Evolutionary conservation across 1,140 invertebrate species (phyloP).

Genomic region (Charaxes varanes): DNA sequence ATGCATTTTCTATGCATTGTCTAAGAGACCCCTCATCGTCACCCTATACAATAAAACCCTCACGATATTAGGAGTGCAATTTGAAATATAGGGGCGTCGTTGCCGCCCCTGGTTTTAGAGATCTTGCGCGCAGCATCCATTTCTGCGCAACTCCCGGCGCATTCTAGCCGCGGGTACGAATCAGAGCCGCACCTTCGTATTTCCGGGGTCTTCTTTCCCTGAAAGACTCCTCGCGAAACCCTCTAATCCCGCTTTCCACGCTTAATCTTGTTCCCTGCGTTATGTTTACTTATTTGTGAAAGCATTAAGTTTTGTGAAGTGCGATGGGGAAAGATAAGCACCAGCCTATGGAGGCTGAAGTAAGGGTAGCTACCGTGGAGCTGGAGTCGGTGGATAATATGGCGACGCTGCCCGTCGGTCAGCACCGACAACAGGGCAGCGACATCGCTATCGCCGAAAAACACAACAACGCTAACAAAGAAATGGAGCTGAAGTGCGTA

Average conservation of each 20-base stretch:
- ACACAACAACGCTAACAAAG: constrained; percentile 88
- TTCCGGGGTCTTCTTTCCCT: constrained; percentile 48
- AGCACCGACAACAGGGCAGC: constrained; percentile 77
- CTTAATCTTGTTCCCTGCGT: constrained; percentile 34
- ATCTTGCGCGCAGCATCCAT: constrained; percentile 62
- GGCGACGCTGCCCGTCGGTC: constrained; percentile 86
- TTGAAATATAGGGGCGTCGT: constrained; percentile 39
- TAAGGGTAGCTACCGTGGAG: constrained; percentile 89
- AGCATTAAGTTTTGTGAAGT: constrained; percentile 23
- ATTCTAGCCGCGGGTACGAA: constrained; percentile 45
- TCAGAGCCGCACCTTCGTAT: constrained; percentile 44
- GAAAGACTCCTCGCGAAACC: constrained; percentile 31
- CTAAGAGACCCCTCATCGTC: constrained; percentile 19
- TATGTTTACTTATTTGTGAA: constrained; percentile 36
- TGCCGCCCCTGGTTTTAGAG: constrained; percentile 49
- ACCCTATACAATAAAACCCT: constrained; percentile 23
- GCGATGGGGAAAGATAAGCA: constrained; percentile 71
- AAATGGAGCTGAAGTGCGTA: constrained; percentile 89
- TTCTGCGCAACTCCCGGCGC: constrained; percentile 62
- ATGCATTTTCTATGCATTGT: constrained; percentile 17
- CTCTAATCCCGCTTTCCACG: constrained; percentile 32
- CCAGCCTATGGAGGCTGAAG: constrained; percentile 77
- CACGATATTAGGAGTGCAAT: constrained; percentile 46
- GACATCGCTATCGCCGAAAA: constrained; percentile 83
- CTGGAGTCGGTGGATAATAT: constrained; percentile 88